Evolutionary conservation across 1,140 invertebrate genomes (phyloP).

Genomic region (Gonioctena quinquepunctata): DNA sequence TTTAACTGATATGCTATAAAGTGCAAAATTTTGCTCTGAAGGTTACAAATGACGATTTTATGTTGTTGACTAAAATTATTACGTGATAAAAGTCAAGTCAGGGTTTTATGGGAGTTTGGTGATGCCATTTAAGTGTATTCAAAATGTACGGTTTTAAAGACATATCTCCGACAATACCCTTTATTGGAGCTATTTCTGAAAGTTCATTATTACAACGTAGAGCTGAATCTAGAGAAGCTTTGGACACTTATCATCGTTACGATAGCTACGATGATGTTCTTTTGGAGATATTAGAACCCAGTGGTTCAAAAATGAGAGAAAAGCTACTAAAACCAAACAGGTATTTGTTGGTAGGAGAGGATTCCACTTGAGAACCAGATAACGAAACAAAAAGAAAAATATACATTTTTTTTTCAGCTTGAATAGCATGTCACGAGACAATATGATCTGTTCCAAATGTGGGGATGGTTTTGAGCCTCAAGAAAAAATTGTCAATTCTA

Average conservation of each 20-base stretch:
- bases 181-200: conserved; percentile 28
- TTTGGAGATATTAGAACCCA: conserved; percentile 4
- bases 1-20: background rate
- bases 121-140: conserved; percentile 11
- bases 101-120: background rate
- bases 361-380: too few species aligned
- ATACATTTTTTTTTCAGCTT: conserved; percentile 61
- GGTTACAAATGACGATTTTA: background rate
- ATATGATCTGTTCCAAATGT: conserved; percentile 93
- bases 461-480: conserved; percentile 91
- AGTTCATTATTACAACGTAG: conserved; percentile 42
- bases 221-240: conserved; percentile 33
- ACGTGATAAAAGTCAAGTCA: conserved; percentile 6
- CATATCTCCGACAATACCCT: conserved; percentile 41
- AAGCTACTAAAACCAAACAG: background rate
- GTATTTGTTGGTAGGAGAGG: conserved; percentile 3
- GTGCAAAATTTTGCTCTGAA: background rate
- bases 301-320: background rate
- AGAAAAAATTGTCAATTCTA: conserved; percentile 99
- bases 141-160: conserved; percentile 30
- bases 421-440: conserved; percentile 79
- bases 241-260: conserved; percentile 31
- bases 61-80: background rate
- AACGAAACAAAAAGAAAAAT: too few species aligned
- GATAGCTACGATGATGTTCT: conserved; percentile 37